Conservation (phyloP, 2,113 vertebrate genomes). For the Vulpes ferrilata region DNA sequence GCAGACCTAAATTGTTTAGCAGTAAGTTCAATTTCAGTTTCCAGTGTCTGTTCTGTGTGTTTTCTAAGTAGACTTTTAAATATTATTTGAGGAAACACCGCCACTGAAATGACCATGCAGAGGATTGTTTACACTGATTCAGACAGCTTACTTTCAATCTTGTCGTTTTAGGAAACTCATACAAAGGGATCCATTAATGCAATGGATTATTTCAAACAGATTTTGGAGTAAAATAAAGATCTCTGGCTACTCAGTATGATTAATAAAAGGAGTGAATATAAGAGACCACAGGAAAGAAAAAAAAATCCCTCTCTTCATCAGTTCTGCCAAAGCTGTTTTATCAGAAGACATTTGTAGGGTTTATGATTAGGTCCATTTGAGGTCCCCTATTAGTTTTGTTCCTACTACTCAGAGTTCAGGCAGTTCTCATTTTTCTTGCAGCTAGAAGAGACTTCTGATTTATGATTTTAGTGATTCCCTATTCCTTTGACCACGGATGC, state of each 20-base stretch:
- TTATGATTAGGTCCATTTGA: not conserved
- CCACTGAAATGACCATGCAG: not conserved
- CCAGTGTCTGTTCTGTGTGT: not conserved
- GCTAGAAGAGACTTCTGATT: conserved; percentile 47
- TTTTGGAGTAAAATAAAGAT: not conserved
- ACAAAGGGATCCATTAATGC: not conserved
- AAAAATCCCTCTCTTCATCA: not conserved
- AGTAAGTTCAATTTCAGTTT: not conserved
- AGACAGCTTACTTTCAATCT: not conserved
- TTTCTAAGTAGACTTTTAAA: not conserved
- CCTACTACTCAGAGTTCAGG: not conserved
- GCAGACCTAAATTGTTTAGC: not conserved
- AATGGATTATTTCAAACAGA: not conserved
- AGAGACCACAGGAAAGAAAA: not conserved
- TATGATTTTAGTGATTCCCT: not conserved
- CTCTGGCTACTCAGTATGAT: not conserved
- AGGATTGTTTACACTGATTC: not conserved
- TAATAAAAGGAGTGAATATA: not conserved
- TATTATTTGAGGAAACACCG: not conserved
- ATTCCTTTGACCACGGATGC: not conserved
- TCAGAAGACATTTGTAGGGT: not conserved
- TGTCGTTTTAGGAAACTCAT: not conserved
- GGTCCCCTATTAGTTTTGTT: not conserved
- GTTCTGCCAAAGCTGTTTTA: not conserved
- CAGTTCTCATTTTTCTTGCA: conserved; percentile 26